Conservation (phyloP, 2,797 vertebrate species). For the Acrocephalus scirpaceus region DNA sequence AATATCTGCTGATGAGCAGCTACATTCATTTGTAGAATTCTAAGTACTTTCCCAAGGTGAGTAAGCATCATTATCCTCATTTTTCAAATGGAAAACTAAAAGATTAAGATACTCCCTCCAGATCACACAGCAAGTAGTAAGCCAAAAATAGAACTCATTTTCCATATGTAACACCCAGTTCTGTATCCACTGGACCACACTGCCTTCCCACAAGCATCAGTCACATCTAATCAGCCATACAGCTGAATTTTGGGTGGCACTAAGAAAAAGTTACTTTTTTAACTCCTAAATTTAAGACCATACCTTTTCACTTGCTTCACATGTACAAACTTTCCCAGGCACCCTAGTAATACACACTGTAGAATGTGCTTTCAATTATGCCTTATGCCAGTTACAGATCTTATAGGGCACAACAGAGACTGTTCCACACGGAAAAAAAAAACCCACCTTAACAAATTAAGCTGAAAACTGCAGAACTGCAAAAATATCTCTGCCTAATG, state of each 20-base stretch:
- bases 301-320: background rate
- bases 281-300: background rate
- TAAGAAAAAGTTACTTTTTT: background rate
- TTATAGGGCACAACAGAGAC: background rate
- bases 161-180: constrained; percentile 41
- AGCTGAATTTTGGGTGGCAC: background rate
- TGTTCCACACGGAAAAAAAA: background rate
- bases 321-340: background rate
- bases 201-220: background rate
- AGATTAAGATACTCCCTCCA: constrained; percentile 46
- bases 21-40: background rate
- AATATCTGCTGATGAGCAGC: background rate
- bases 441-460: background rate
- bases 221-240: background rate
- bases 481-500: background rate
- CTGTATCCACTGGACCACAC: constrained; percentile 16
- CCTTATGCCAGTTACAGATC: background rate
- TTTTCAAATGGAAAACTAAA: constrained; percentile 54
- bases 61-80: constrained; percentile 47
- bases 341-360: background rate
- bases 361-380: background rate
- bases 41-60: constrained; percentile 38
- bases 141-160: constrained; percentile 46
- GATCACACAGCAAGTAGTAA: constrained; percentile 9
- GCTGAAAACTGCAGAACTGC: background rate